Conservation (phyloP, 2,113 vertebrate genomes). For the Colossoma macropomum region DNA sequence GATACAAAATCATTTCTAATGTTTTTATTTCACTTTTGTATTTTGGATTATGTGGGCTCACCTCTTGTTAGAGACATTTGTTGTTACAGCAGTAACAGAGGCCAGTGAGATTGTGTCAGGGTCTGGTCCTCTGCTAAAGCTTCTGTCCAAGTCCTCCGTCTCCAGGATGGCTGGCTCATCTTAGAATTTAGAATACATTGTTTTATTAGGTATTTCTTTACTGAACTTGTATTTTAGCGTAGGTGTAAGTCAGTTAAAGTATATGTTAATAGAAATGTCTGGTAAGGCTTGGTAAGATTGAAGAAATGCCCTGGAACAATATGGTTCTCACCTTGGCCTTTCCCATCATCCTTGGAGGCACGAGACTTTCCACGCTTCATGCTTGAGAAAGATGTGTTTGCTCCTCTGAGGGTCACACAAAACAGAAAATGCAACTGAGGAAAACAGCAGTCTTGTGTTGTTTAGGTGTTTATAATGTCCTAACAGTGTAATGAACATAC, state of each 20-base stretch:
- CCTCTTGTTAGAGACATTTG: constrained; percentile 97
- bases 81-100: constrained; percentile 95
- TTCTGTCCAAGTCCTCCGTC: constrained; percentile 86
- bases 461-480: background rate
- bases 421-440: background rate
- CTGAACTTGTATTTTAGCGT: too few species aligned
- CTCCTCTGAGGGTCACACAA: constrained; percentile 46
- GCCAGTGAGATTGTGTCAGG: constrained; percentile 91
- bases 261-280: background rate
- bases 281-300: background rate
- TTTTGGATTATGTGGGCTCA: constrained; percentile 47
- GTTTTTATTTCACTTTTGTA: background rate
- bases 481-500: background rate
- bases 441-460: background rate
- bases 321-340: constrained; percentile 67
- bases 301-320: background rate
- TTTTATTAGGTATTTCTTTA: background rate
- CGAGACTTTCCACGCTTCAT: constrained; percentile 89
- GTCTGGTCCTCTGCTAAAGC: constrained; percentile 79
- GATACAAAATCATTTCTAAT: background rate
- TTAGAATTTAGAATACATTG: constrained; percentile 57
- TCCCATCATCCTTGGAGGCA: constrained; percentile 83
- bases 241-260: too few species aligned
- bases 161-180: constrained; percentile 94
- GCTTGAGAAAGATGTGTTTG: constrained; percentile 70